Conservation (phyloP, 2,113 vertebrate species). For the Eolophus roseicapilla region DNA sequence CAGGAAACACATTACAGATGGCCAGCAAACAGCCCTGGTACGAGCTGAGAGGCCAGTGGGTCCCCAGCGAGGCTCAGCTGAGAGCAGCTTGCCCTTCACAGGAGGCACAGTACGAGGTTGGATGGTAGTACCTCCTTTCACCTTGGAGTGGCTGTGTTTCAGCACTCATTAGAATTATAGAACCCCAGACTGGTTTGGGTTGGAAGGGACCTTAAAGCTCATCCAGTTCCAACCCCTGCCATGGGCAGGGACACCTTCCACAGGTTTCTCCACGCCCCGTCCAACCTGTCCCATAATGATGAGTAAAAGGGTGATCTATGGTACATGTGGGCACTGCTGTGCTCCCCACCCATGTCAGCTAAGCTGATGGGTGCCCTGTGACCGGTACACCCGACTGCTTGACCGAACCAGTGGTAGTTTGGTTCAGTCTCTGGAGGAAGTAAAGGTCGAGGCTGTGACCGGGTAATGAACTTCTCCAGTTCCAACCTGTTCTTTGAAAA, state of each 20-base stretch:
- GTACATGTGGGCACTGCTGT: rapidly evolving
- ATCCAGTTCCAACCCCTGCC: not conserved
- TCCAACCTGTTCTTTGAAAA: not conserved
- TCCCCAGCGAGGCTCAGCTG: not conserved
- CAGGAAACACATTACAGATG: not conserved
- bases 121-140: not conserved
- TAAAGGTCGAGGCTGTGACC: not conserved
- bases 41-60: rapidly evolving
- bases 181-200: not conserved
- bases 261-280: not conserved
- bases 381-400: rapidly evolving
- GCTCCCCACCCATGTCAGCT: not conserved
- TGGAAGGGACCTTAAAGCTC: not conserved
- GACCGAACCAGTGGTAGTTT: not conserved
- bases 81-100: not conserved
- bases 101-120: not conserved
- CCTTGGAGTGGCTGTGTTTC: not conserved
- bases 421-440: not conserved
- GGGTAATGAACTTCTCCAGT: not conserved
- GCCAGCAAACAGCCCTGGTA: not conserved
- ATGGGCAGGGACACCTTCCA: not conserved
- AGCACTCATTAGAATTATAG: not conserved
- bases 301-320: not conserved
- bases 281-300: not conserved
- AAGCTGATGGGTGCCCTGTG: not conserved